phyloP scores from a whole-genome alignment of 2,888 invertebrate species.

The Nasonia oneida region DNA sequence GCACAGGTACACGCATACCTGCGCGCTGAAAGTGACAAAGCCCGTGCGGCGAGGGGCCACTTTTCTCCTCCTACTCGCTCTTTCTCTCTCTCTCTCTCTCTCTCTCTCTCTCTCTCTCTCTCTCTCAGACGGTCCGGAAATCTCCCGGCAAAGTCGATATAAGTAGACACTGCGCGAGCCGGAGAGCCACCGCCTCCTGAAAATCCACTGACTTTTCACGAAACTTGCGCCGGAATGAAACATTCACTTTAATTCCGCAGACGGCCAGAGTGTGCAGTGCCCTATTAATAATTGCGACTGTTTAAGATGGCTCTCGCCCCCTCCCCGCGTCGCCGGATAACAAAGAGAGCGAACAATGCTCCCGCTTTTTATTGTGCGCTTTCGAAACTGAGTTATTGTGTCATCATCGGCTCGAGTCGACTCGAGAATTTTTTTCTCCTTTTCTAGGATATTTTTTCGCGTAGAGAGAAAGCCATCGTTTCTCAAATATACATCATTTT shows the following conservation, averaged over 20 bases:
- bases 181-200: background rate
- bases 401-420: background rate
- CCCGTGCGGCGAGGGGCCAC: background rate
- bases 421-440: too few species aligned
- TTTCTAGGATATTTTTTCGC: too few species aligned
- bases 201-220: background rate
- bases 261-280: background rate
- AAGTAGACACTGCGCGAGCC: background rate
- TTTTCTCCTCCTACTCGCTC: background rate
- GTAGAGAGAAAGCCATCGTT: background rate
- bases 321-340: background rate
- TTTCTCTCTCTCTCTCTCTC: background rate
- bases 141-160: background rate
- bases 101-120: background rate
- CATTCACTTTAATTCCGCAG: background rate
- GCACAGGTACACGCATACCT: background rate
- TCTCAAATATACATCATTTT: background rate
- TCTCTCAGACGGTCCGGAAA: background rate
- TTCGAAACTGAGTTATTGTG: background rate
- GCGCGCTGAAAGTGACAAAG: conserved; percentile 10
- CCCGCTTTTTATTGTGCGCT: background rate
- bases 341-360: background rate
- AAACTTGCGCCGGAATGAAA: background rate
- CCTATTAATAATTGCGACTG: background rate
- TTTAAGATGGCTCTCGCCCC: background rate